Evolutionary conservation across 2,888 invertebrate genomes (phyloP), one percentile per base, ranked within the genome.

Genomic region (Cantharis flavilabris): DNA sequence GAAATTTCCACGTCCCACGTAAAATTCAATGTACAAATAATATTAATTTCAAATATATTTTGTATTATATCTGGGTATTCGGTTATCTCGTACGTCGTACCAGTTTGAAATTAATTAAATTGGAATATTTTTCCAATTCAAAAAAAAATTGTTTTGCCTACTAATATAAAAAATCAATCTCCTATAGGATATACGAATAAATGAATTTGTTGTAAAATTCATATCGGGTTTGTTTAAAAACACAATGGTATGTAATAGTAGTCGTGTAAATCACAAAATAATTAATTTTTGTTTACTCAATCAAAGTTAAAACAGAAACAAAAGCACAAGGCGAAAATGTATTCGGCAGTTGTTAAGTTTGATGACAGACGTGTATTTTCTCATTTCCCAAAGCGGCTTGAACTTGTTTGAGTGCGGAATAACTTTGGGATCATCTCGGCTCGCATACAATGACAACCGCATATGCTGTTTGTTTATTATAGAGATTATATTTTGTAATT

Each of bases 401-500:
- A 77, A 77, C 77, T 77, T 77, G 75, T 77, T 77, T 75, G 75
- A 77, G 77, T 75, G 71, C 69, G 76, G 77, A 80, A 81, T 81
- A 81, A 80, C 77, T 81, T 76, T 75, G 76, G 80, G 80, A 81
- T 79, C 76, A 81, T 80, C 80, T 76, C 73, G 72, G 80, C 75
- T 76, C 76, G 30, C 78, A 79, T 77, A 76, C 79, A 77, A 79
- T 80, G 79, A 79, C 80, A 79, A 79, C 79, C 76, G 77, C 81
- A 81, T 79, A 81, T 82, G 82, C 80, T 80, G 82, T 83, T 81
- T 83, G 82, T 82, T 81, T 81, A 81, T 79, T 80, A 81, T 80
- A 81, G 78, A 78, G 75, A 82, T 82, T 81, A 82, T 81, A 82
- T 82, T 81, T 81, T 81, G 82, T 81, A 82, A 83, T 82, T 81